Conservation (phyloP, 2,113 vertebrate species). For the Cololabis saira region DNA sequence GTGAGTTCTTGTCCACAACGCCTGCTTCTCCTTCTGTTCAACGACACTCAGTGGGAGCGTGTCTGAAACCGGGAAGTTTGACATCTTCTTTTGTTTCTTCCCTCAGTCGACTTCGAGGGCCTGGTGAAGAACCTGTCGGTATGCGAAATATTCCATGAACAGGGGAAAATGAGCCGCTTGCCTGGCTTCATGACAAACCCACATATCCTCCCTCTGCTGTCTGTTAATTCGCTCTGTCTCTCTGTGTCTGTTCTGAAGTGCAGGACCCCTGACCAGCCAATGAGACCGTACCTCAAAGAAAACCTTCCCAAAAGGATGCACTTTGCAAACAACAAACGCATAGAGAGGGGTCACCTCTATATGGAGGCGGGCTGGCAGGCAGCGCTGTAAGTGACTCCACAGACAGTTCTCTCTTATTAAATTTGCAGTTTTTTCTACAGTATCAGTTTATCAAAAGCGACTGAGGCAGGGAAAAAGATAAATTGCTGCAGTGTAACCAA, state of each 20-base stretch:
- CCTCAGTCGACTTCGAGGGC: slow-evolving; percentile 91
- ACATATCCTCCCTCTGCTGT: slow-evolving; percentile 9
- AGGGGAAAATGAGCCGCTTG: slow-evolving; percentile 63
- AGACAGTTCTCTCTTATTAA: too few relatives aligned
- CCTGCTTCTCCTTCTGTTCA: neutral
- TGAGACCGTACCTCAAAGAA: slow-evolving; percentile 91
- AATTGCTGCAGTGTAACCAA: too few relatives aligned
- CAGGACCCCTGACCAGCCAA: slow-evolving; percentile 84
- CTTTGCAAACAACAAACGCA: slow-evolving; percentile 90
- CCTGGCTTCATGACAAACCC: slow-evolving; percentile 58
- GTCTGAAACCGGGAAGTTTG: neutral
- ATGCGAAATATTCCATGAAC: slow-evolving; percentile 78
- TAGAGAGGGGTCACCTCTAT: slow-evolving; percentile 90
- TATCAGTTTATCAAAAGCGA: too few relatives aligned
- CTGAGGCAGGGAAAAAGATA: too few relatives aligned
- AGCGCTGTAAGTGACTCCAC: slow-evolving; percentile 83
- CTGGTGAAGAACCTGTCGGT: slow-evolving; percentile 93
- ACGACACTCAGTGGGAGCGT: slow-evolving; percentile 8
- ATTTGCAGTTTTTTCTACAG: too few relatives aligned
- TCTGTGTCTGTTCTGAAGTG: slow-evolving; percentile 84
- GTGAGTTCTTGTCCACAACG: slow-evolving; percentile 81
- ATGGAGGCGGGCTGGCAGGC: slow-evolving; percentile 91
- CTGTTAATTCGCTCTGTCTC: slow-evolving; percentile 45
- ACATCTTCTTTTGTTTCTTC: slow-evolving; percentile 35
- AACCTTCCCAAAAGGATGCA: slow-evolving; percentile 94